Base-by-base conservation (phyloP, 2,888 invertebrate genomes). In the Noctua janthina region DNA sequence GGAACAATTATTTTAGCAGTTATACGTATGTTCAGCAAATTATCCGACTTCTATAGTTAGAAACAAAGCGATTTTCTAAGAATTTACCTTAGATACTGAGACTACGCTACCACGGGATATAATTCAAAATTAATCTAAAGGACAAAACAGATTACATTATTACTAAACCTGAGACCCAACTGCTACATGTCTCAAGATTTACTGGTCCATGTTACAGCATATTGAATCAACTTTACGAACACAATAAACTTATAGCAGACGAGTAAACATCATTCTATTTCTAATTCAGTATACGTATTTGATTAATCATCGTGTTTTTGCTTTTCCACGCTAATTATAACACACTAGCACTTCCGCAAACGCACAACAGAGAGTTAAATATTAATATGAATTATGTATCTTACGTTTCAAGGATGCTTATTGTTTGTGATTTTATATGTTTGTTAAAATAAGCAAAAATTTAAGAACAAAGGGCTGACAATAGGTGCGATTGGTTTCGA, bases 291-390 rank as follows among this genome's bases (percentile, higher is more conserved):
- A 35, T 35, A 74, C n/a, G 39, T 83, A 59, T 77, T 67, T 74
- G 70, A 78, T 87, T 87, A 81, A 87, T 81, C 68, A 84, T 80
- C 71, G 1, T 86, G 83, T 84, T 87, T 84, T 86, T 86, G 87
- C 81, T 87, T 86, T 81, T 84, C 39, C 68, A 84, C 77, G 76
- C 76, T 87, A 89, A 88, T 88, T 87, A 83, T 78, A 80, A 77
- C 74, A 83, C 64, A 74, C 87, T 64, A 71, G 70, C 69, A 75
- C 76, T 88, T 85, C 78, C 81, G 81, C 64, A 79, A 82, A 78
- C 77, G 75, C 68, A 77, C 49, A 75, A 73, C 66, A 54, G 56
- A 59, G 51, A 51, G 78, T 71, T 13, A 13, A 8, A 84, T 39
- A 39, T 3, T 43, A 66, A 82, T 73, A 78, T 80, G 74, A 87